Percentiles rank a stretch among this genome's conserved stretches.
Conservation (phyloP, 1,140 invertebrate species). For the Leptopilina clavipes region DNA sequence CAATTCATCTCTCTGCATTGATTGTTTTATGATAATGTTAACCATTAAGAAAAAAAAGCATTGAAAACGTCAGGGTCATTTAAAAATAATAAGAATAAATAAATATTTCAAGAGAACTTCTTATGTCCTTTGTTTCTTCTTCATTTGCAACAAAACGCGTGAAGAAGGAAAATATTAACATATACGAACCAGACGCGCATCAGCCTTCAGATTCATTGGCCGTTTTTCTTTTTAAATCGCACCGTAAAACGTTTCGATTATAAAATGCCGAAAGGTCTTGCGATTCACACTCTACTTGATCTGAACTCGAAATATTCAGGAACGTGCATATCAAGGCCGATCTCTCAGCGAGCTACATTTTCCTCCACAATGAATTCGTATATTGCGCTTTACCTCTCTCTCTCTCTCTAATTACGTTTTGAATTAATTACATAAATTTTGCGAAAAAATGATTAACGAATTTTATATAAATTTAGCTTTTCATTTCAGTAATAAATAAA, state of each 20-base stretch:
- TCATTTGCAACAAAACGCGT: too few species aligned
- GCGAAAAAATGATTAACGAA: not conserved
- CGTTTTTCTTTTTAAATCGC: not conserved
- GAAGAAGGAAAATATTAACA: not conserved
- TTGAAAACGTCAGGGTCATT: too few species aligned
- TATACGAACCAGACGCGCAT: constrained; percentile 44
- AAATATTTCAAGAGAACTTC: too few species aligned
- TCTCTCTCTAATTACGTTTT: constrained; percentile 45
- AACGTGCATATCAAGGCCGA: constrained; percentile 71
- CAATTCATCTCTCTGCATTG: not conserved
- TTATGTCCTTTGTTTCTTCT: too few species aligned
- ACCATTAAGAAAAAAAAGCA: too few species aligned
- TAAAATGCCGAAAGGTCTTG: not conserved
- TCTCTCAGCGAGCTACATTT: constrained; percentile 58
- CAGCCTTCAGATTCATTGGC: constrained; percentile 44
- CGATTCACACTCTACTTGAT: constrained; percentile 71
- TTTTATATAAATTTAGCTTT: not conserved
- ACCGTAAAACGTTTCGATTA: not conserved
- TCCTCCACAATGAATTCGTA: constrained; percentile 48
- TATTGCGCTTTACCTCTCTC: constrained; percentile 50
- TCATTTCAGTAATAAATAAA: too few species aligned
- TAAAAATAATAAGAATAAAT: too few species aligned
- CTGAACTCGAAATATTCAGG: constrained; percentile 68
- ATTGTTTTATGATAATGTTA: too few species aligned
- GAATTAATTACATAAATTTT: constrained; percentile 38